Evolutionary conservation across 1,140 invertebrate species (phyloP).

Genomic region (Charaxes varanes): DNA sequence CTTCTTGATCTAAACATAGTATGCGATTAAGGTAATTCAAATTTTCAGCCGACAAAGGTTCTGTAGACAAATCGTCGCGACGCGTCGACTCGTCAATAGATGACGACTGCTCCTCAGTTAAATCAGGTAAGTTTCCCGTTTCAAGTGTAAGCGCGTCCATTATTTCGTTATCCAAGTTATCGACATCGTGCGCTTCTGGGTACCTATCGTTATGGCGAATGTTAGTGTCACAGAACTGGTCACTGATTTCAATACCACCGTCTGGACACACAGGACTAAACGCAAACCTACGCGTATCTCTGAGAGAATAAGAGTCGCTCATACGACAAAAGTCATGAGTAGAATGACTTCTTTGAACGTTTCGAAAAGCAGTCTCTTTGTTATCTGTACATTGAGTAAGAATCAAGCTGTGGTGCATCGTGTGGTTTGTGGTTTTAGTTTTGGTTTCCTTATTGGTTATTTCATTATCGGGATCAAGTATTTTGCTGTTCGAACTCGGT

Average conservation of each 20-base stretch:
- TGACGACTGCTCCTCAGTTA: slow-evolving; percentile 51
- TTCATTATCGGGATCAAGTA: slow-evolving; percentile 16
- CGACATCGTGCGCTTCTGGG: slow-evolving; percentile 47
- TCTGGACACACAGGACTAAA: slow-evolving; percentile 3
- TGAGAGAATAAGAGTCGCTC: slow-evolving; percentile 1
- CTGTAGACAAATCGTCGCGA: slow-evolving; percentile 40
- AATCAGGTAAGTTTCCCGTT: slow-evolving; percentile 45
- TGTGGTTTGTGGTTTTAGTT: slow-evolving; percentile 6
- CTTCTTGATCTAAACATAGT: slow-evolving; percentile 39
- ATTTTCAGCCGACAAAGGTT: slow-evolving; percentile 35
- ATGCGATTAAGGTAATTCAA: slow-evolving; percentile 46
- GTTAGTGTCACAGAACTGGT: slow-evolving; percentile 46
- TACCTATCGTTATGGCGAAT: slow-evolving; percentile 58
- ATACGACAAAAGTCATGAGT: slow-evolving; percentile 34
- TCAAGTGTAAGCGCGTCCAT: slow-evolving; percentile 49
- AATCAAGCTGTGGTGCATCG: slow-evolving; percentile 43
- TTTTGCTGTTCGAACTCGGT: slow-evolving; percentile 19
- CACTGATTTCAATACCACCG: slow-evolving; percentile 19
- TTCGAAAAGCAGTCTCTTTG: slow-evolving; percentile 23
- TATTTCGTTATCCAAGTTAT: slow-evolving; percentile 52
- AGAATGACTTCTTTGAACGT: slow-evolving; percentile 46
- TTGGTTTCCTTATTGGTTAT: slow-evolving; percentile 23
- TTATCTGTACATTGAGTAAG: slow-evolving; percentile 22
- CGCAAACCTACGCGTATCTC: slow-evolving; percentile 3
- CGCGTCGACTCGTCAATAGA: slow-evolving; percentile 49